Base-by-base conservation (phyloP, 2,113 vertebrate species). In the Progne subis region DNA sequence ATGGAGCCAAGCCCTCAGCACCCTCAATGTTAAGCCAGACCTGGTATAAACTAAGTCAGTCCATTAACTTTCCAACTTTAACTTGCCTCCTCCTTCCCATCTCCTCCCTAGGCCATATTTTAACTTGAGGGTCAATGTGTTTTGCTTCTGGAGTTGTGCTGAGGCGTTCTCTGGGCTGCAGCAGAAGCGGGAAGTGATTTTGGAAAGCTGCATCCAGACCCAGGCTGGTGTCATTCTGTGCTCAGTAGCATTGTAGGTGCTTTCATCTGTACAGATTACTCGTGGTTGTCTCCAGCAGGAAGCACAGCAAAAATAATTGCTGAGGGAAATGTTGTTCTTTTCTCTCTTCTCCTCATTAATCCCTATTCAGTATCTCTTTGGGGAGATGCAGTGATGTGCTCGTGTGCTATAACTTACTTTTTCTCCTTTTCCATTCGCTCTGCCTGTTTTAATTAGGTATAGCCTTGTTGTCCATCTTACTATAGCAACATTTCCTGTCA, bases 321-420 rank as follows among this genome's bases (percentile, higher is more conserved):
- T 23, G 39, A 71, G 29, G 72, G 70, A 87, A 89, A 52, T 39
- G 39, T 23, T 19, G 8, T 78, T 90, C 41, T 61, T 83, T 92
- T 85, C 84, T 93, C 80, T 78, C 79, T 64, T 78, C 57, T 61
- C 65, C 70, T 90, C 72, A 14, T 92, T 93, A 90, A 71, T 93
- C 46, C 6, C 1, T 82, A 72, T 89, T 74, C 74, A 61, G 34
- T 34, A 49, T 69, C 75, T 86, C 52, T 41, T 64, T 31, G 60
- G 61, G 72, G 70, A 68, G 60, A 57, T 65, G 23, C 12, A 86
- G 28, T 59, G 50, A 59, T 61, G n/a, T 88, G 64, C 65, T 67
- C 61, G 37, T 50, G 64, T 55, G 52, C 64, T 59, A 0, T 25
- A 61, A 84, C 60, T 77, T 88, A 70, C 46, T 57, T 91, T 92